Base-by-base conservation (phyloP, 2,113 vertebrate genomes). In the Cinclus mexicanus region DNA sequence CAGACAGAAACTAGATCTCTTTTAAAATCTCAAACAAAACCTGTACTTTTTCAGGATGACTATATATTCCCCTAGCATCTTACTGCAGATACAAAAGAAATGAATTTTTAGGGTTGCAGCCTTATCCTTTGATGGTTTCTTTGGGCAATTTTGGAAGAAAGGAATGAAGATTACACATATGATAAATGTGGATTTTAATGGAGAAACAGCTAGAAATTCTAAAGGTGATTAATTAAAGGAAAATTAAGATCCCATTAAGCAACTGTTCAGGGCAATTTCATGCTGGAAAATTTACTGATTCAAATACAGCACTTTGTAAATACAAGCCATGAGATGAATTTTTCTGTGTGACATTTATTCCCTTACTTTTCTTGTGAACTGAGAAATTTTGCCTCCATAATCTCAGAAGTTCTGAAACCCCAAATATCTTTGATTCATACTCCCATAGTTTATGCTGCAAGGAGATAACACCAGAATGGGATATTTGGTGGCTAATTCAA, bases 181-280 rank as follows among this genome's bases (percentile, higher is more conserved):
- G 95, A 97, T 95, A 86, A 96, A 96, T 95, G 95, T 82, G 81
- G 52, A 87, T 93, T 94, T 94, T 97, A 98, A 97, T 95, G 93
- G 85, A 72, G 91, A 91, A 96, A 91, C 91, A 76, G 95, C 90
- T 93, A 97, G 95, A 97, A 97, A 97, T 97, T 97, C 94, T 97
- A 90, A 93, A 94, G 88, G 94, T 96, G 96, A 98, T 97, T 97
- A 97, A 98, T 97, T 98, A 97, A 97, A 95, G 91, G 86, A 95
- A 97, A 97, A 97, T 97, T 96, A 98, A 97, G 93, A 87, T 89
- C 71, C 97, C 95, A 95, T 98, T 98, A 98, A 97, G 90, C 97
- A 98, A 98, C 97, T 97, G 95, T 98, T 97, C 92, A 39, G 94
- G 93, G 93, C 87, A 97, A 97, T 97, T 98, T 97, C 86, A 95